A percentile compares a stretch with the other conserved stretches of the same genome.
Conservation (phyloP, 2,888 invertebrate genomes). For the Lochmaea capreae region DNA sequence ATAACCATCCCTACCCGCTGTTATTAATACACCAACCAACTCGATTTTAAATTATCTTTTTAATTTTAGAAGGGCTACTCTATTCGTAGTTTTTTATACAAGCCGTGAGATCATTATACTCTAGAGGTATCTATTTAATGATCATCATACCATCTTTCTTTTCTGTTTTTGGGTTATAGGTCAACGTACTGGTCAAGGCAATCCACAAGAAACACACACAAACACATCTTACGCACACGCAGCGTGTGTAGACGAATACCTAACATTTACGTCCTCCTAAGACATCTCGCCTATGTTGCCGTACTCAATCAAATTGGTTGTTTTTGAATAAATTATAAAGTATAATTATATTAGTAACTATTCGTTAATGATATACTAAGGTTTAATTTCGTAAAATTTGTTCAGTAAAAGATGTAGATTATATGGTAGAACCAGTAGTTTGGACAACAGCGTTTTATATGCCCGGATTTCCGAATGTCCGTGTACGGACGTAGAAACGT, state of each 20-base stretch:
- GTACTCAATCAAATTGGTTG: background rate
- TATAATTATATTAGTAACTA: background rate
- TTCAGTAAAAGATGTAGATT: too few species aligned
- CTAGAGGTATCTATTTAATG: constrained; percentile 24
- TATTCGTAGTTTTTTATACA: background rate
- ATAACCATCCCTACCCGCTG: too few species aligned
- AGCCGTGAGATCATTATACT: constrained; percentile 8
- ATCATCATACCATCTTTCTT: constrained; percentile 26
- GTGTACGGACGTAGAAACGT: too few species aligned
- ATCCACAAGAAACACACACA: constrained; percentile 46
- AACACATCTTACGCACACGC: constrained; percentile 38
- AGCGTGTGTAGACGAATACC: background rate
- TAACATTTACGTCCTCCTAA: background rate
- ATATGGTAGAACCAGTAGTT: too few species aligned
- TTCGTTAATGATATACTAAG: background rate
- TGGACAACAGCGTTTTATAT: too few species aligned
- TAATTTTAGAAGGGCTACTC: background rate
- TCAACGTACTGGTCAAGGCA: constrained; percentile 58
- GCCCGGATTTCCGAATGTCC: too few species aligned
- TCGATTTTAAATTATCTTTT: background rate
- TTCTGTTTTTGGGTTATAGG: constrained; percentile 48
- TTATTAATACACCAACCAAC: background rate
- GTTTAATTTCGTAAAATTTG: too few species aligned
- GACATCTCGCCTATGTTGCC: background rate
- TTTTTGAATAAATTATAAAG: background rate